These are phyloP conservation scores for Candidula unifasciata DNA, from an alignment of 2,888 invertebrate species.

Conservation along the genomic window DNA sequence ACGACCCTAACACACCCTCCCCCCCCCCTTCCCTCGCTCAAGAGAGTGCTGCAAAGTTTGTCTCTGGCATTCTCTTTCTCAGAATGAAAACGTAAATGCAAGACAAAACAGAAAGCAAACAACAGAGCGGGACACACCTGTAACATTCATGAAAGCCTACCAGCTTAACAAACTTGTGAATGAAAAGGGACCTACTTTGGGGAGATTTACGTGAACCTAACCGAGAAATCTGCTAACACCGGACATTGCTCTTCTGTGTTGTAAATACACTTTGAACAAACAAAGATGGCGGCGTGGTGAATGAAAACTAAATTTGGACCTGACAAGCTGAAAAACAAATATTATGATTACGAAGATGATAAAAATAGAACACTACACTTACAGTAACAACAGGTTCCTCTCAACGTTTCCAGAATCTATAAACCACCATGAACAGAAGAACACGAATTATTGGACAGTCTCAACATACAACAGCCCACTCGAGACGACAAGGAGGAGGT, in stretches of 20 bases:
- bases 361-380: constrained; percentile 11
- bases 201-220: too few species aligned
- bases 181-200: too few species aligned
- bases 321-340: not conserved
- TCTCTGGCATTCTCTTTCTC: too few species aligned
- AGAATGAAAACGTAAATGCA: too few species aligned
- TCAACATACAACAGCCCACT: not conserved
- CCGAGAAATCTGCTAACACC: too few species aligned
- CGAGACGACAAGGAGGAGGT: not conserved
- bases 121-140: too few species aligned
- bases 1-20: too few species aligned
- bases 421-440: constrained; percentile 13
- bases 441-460: not conserved
- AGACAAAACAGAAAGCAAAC: too few species aligned
- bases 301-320: not conserved
- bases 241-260: not conserved
- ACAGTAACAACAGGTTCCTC: not conserved
- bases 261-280: not conserved
- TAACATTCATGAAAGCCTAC: too few species aligned
- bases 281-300: not conserved
- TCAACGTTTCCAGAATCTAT: not conserved
- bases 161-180: too few species aligned
- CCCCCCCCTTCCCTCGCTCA: too few species aligned
- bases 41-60: too few species aligned
- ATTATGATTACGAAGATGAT: constrained; percentile 15